These are phyloP conservation scores for Drosophila infuscata DNA, from an alignment of 2,888 invertebrate species.

Conservation along the genomic window DNA sequence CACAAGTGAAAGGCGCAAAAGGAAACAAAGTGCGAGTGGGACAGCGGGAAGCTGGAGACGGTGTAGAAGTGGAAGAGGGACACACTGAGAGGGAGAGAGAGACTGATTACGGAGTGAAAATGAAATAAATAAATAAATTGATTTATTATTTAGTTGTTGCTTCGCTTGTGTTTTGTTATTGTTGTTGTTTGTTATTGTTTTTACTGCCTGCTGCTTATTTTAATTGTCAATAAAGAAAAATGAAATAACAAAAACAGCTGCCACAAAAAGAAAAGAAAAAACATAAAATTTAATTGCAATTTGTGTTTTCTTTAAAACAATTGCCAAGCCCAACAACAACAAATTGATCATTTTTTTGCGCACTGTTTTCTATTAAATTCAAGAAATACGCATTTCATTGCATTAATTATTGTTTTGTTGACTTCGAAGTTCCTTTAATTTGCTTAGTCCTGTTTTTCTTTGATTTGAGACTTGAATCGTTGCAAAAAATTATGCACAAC, in stretches of 20 bases:
- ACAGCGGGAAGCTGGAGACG: conserved; percentile 28
- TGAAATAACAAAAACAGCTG: conserved; percentile 35
- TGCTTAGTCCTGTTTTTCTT: conserved; percentile 2
- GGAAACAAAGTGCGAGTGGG: conserved; percentile 56
- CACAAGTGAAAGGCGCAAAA: conserved; percentile 73
- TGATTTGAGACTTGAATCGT: conserved; percentile 4
- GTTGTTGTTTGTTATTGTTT: conserved; percentile 4
- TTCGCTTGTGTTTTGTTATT: conserved; percentile 2
- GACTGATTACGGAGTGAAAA: conserved; percentile 57
- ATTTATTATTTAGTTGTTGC: conserved; percentile 62
- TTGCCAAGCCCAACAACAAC: conserved; percentile 7
- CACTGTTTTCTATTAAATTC: background rate
- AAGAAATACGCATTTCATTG: background rate
- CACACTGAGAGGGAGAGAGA: conserved; percentile 1
- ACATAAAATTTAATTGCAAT: conserved; percentile 29
- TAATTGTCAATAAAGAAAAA: conserved; percentile 59
- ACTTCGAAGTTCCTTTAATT: background rate
- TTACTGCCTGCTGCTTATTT: conserved; percentile 28
- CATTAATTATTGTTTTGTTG: conserved; percentile 2
- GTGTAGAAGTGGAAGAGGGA: background rate
- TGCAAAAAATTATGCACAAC: background rate
- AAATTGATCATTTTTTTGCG: conserved; percentile 7
- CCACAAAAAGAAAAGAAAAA: conserved; percentile 4
- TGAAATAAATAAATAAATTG: conserved; percentile 69
- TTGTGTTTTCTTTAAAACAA: conserved; percentile 12